Evolutionary conservation across 2,888 invertebrate species (phyloP).

Genomic region (Meteorus colon): DNA sequence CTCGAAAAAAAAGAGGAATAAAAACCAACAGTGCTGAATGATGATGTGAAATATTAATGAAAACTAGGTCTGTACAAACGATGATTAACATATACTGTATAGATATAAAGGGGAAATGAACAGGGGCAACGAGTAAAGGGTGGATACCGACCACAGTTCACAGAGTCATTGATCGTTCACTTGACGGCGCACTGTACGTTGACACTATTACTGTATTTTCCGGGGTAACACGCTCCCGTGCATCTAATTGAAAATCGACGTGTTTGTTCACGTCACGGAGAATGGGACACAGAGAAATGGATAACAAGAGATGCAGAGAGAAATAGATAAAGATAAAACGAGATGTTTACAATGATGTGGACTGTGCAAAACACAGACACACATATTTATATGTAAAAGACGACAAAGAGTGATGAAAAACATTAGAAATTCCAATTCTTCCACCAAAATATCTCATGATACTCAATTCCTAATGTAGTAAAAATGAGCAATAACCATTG

Average conservation of each 20-base stretch:
- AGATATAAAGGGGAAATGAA: conserved; percentile 14
- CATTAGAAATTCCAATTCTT: no score
- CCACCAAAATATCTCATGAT: no score
- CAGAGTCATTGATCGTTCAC: conserved; percentile 34
- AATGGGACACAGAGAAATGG: conserved; percentile 17
- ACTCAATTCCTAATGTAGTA: no score
- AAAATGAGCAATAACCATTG: no score
- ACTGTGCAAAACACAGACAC: background rate
- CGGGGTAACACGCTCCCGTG: conserved; percentile 33
- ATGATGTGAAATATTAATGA: conserved; percentile 20
- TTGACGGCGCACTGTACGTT: conserved; percentile 16
- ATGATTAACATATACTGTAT: conserved; percentile 21
- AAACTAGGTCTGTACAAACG: conserved; percentile 10
- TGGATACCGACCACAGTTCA: conserved; percentile 29
- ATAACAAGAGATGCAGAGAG: background rate
- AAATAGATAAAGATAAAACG: background rate
- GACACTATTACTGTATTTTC: conserved; percentile 38
- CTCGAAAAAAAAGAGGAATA: background rate
- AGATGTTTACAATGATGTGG: conserved; percentile 9
- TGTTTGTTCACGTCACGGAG: conserved; percentile 36
- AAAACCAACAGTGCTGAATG: background rate
- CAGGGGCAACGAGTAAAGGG: conserved; percentile 25
- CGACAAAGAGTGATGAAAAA: no score
- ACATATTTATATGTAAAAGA: no score
- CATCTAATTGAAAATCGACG: conserved; percentile 42